These are phyloP conservation scores for Heliconius hermathena DNA, from an alignment of 1,140 invertebrate species.

Conservation along the genomic window DNA sequence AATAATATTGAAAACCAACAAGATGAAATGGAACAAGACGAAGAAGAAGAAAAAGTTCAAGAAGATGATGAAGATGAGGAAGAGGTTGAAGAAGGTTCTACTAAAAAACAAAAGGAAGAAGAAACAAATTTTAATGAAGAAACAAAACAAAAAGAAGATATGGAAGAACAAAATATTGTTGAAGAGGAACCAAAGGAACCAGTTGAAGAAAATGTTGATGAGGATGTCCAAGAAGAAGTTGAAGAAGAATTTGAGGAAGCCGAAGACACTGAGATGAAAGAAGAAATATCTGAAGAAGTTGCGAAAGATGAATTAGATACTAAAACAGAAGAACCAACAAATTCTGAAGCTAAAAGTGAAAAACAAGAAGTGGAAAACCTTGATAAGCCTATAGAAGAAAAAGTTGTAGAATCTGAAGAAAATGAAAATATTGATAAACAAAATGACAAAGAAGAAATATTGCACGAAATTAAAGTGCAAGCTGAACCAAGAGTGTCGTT, in stretches of 20 bases:
- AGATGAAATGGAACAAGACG: constrained; percentile 46
- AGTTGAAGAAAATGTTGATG: constrained; percentile 34
- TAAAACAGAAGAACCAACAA: constrained; percentile 31
- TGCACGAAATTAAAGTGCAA: constrained; percentile 31
- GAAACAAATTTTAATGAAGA: constrained; percentile 40
- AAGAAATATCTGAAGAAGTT: constrained; percentile 22
- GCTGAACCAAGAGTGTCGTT: constrained; percentile 54
- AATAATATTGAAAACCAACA: constrained; percentile 29
- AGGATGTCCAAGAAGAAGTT: constrained; percentile 43
- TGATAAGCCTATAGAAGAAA: constrained; percentile 36
- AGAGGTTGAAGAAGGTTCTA: constrained; percentile 39
- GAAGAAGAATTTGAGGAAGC: constrained; percentile 50
- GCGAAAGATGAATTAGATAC: constrained; percentile 33
- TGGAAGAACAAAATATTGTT: constrained; percentile 37
- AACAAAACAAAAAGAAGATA: constrained; percentile 26
- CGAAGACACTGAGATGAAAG: constrained; percentile 43
- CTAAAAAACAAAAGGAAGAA: constrained; percentile 31
- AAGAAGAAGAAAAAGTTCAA: constrained; percentile 49
- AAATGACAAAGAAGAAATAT: constrained; percentile 33
- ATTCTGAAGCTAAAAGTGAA: constrained; percentile 36
- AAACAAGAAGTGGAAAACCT: constrained; percentile 27
- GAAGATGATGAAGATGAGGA: constrained; percentile 44
- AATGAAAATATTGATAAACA: constrained; percentile 41
- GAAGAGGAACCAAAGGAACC: constrained; percentile 28
- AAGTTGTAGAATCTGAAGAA: constrained; percentile 23